These are phyloP conservation scores for Moxostoma hubbsi DNA, from an alignment of 2,797 vertebrate species.

Conservation along the genomic window DNA sequence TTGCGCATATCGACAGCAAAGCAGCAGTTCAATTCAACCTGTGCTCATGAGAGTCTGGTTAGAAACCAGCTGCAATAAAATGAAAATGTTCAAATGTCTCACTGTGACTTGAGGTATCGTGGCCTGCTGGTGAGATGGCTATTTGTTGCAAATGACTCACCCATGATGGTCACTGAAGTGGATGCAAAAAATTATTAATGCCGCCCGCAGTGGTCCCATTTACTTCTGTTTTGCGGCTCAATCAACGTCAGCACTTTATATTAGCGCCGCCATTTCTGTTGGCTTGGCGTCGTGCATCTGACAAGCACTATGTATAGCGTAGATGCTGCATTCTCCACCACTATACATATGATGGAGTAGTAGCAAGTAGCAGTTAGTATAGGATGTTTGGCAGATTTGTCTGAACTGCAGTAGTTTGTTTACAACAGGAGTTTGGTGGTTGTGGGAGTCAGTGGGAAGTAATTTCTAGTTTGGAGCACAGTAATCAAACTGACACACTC, in stretches of 20 bases:
- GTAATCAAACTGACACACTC: conserved; percentile 78
- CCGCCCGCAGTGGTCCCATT: not conserved
- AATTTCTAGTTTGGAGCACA: conserved; percentile 71
- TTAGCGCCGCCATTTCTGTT: conserved; percentile 19
- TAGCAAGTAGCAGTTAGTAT: conserved; percentile 1
- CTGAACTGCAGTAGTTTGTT: conserved; percentile 40
- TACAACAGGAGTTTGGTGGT: conserved; percentile 62
- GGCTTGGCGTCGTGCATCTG: not conserved
- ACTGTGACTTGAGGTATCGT: conserved; percentile 18
- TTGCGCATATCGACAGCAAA: conserved; percentile 56
- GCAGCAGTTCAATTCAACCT: conserved; percentile 54
- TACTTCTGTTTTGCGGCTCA: conserved; percentile 16
- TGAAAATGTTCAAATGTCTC: conserved; percentile 38
- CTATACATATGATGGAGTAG: conserved; percentile 18
- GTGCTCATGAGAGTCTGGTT: conserved; percentile 51
- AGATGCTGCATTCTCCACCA: conserved; percentile 17
- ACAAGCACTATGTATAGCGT: conserved; percentile 16
- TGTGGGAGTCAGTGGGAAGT: conserved; percentile 72
- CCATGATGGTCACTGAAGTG: conserved; percentile 43
- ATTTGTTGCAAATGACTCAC: conserved; percentile 39
- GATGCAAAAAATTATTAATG: conserved; percentile 35
- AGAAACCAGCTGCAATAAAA: conserved; percentile 36
- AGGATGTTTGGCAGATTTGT: conserved; percentile 11
- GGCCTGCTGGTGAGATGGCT: conserved; percentile 39
- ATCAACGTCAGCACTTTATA: conserved; percentile 44